Evolutionary conservation across 2,797 vertebrate genomes (phyloP), one percentile per base, ranked within the genome.

Genomic region (Lerista edwardsae): DNA sequence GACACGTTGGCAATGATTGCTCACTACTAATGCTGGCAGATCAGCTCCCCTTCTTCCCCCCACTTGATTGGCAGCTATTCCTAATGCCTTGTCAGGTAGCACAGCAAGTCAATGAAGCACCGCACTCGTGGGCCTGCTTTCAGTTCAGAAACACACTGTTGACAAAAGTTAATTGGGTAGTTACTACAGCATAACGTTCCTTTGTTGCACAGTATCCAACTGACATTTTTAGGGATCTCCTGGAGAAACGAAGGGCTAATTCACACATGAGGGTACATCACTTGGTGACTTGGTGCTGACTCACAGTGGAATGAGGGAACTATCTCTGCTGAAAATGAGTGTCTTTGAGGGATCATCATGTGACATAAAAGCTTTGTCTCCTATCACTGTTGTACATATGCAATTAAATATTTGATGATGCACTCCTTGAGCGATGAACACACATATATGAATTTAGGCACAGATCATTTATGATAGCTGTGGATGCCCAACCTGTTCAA

Each of bases 81-180:
- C n/a, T 51, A 74, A 31, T 59, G 41, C 27, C 36, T 61, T 80
- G 34, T 78, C 76, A 55, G 62, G 34, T 5, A 55, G 65, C 85
- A 61, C 65, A 80, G 73, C 57, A 68, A 34, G 36, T 65, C 57
- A 76, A 47, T 8, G 8, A 79, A 86, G 79, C 57, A 9, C 72
- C 84, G 51, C 8, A 0, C 29, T 85, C 79, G 78, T 78, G 41
- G 73, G 80, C 86, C 77, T 86, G 80, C 62, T 92, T 69, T 87
- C 23, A 82, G 77, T 89, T 91, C 85, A 86, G 75, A 89, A 80
- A 25, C 59, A 78, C 83, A 55, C 65, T 91, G 44, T 89, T 87
- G 90, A 76, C 65, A 90, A 57, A 90, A 83, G 59, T 88, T 86
- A 73, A 81, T 84, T 83, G 77, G 80, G 17, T 61, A 39, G 61